Base-by-base conservation (phyloP, 2,888 invertebrate species). In the Malachius bipustulatus region DNA sequence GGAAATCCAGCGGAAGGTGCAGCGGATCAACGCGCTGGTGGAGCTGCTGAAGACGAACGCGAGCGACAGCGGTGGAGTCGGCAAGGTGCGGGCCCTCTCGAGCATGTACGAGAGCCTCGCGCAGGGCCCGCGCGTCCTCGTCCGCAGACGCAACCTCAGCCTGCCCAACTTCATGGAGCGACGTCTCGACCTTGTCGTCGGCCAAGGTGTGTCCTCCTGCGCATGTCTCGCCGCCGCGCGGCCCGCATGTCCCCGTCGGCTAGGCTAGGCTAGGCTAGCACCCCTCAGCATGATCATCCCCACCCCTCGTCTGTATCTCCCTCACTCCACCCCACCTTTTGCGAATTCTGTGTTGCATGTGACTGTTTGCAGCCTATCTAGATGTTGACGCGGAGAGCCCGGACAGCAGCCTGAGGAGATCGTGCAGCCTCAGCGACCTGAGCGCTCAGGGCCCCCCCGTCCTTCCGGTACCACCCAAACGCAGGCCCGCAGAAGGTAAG, bases 381-480 rank as follows among this genome's bases (percentile, higher is more conserved):
- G 59, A 56, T 42, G 55, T 52, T 47, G 51, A 48, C 43, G n/a
- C n/a, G n/a, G n/a, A n/a, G n/a, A 57, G 51, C 41, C 64, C 65
- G 40, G 66, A 65, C 50, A 64, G 69, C 50, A 78, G 77, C 46
- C 77, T 85, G 69, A 69, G 85, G 49, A 72, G 83, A 45, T 81
- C 83, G 50, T 82, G 82, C 62, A 84, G 84, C 38, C 73, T 85
- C 51, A 82, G 80, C 51, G 84, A 85, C 63, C 70, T 64, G 35
- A 62, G 59, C 52, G 56, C 62, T 52, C 60, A 61, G 51, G 52
- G 51, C 34, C 49, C 58, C 33, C 43, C 50, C 30, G 45, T 51
- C 32, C n/a, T n/a, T n/a, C n/a, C n/a, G n/a, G n/a, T n/a, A n/a
- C n/a, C n/a, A n/a, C 50, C 51, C 38, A 60, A 60, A 47, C 48